Evolutionary conservation across 1,140 invertebrate species (phyloP).

Genomic region (Pomacea maculata): DNA sequence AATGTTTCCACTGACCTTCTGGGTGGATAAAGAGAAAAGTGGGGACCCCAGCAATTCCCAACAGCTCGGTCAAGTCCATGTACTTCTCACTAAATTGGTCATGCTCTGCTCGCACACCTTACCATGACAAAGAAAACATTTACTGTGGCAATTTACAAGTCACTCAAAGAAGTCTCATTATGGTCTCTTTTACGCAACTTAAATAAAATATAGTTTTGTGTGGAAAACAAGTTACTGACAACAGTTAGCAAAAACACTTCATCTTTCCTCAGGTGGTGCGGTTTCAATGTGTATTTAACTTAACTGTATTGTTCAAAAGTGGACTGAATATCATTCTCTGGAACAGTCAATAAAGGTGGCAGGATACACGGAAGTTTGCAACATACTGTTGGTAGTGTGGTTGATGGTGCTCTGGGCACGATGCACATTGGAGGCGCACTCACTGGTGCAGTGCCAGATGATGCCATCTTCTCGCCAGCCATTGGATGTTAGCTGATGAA

Average conservation of each 20-base stretch:
- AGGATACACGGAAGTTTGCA: background rate
- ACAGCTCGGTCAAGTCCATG: conserved; percentile 54
- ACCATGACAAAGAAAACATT: background rate
- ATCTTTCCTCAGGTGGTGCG: too few species aligned
- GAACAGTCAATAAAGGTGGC: too few species aligned
- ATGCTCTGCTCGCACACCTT: conserved; percentile 28
- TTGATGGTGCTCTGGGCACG: conserved; percentile 46
- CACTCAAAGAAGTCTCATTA: background rate
- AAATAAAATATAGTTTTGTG: too few species aligned
- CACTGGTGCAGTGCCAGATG: conserved; percentile 56
- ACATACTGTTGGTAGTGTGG: conserved; percentile 43
- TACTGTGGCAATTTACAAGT: background rate
- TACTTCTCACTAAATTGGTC: conserved; percentile 38
- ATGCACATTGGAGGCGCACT: conserved; percentile 53
- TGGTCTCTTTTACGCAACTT: too few species aligned
- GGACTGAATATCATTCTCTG: too few species aligned
- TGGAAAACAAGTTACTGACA: too few species aligned
- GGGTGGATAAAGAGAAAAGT: conserved; percentile 60
- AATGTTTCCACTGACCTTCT: conserved; percentile 46
- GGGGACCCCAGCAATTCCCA: conserved; percentile 60
- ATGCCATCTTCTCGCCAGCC: conserved; percentile 57
- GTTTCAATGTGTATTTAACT: too few species aligned
- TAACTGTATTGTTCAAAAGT: too few species aligned
- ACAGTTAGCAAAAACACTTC: too few species aligned
- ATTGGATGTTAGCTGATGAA: conserved; percentile 56